phyloP scores from a whole-genome alignment of 2,888 invertebrate genomes.

The Odontomyia ornata region DNA sequence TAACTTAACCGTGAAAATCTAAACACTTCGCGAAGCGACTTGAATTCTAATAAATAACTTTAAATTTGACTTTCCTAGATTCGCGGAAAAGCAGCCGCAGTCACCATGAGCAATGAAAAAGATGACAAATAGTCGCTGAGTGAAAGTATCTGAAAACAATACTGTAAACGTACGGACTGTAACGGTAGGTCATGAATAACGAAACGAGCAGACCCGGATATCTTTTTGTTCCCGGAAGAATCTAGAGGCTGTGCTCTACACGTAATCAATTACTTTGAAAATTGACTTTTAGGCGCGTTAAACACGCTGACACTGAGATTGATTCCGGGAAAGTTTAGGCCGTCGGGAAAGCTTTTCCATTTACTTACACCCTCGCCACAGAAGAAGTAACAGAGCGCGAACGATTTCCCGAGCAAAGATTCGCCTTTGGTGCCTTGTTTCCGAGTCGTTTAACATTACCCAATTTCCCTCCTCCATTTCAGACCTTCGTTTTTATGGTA shows the following conservation, averaged over 20 bases:
- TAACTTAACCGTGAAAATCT: no score
- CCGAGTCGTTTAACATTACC: slow-evolving; percentile 44
- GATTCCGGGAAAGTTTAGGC: slow-evolving; percentile 41
- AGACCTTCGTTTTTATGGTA: slow-evolving; percentile 26
- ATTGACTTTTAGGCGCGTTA: slow-evolving; percentile 49
- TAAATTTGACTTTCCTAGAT: background rate
- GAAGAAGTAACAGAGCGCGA: background rate
- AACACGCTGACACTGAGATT: slow-evolving; percentile 44
- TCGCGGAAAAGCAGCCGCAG: background rate
- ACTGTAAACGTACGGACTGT: no score
- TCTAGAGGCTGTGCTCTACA: slow-evolving; percentile 50
- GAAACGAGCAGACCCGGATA: background rate
- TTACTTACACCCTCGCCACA: background rate
- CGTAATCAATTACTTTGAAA: slow-evolving; percentile 51
- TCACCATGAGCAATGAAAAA: background rate
- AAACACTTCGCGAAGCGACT: no score
- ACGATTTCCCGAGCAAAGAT: background rate
- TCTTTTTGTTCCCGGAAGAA: slow-evolving; percentile 14
- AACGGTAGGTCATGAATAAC: slow-evolving; percentile 21
- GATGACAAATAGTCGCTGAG: background rate
- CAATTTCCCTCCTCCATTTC: slow-evolving; percentile 37
- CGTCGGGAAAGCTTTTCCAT: background rate
- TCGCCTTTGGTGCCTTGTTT: slow-evolving; percentile 4
- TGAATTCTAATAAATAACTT: background rate
- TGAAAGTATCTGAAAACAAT: background rate